These are phyloP conservation scores for Pectinophora gossypiella DNA, from an alignment of 1,140 invertebrate species.

Conservation along the genomic window DNA sequence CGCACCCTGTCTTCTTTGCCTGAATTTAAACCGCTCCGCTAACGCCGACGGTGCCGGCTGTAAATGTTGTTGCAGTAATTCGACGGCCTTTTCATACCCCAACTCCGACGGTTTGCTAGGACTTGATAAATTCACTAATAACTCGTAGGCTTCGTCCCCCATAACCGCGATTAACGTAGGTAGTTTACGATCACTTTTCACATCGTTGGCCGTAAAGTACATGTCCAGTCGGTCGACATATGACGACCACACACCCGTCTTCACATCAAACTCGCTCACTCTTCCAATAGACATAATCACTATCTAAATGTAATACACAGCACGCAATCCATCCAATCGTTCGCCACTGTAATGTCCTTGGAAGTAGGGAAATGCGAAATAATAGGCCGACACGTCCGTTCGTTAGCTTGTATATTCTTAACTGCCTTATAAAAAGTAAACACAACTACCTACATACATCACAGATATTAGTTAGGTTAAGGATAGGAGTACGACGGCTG, in stretches of 20 bases:
- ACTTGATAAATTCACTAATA: slow-evolving; percentile 2
- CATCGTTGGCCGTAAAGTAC: slow-evolving; percentile 6
- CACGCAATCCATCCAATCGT: not conserved
- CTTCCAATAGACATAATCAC: not conserved
- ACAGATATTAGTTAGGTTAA: too few relatives aligned
- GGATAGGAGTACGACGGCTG: too few relatives aligned
- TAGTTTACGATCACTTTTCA: slow-evolving; percentile 1
- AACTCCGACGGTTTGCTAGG: not conserved
- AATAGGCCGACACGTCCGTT: too few relatives aligned
- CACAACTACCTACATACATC: too few relatives aligned
- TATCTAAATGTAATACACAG: not conserved
- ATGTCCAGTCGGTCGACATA: slow-evolving; percentile 2
- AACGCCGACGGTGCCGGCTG: slow-evolving; percentile 5
- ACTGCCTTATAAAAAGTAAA: too few relatives aligned
- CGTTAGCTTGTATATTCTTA: too few relatives aligned
- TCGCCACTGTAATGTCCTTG: not conserved
- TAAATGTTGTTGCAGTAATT: too few relatives aligned
- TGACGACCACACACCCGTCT: not conserved
- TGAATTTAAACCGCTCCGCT: not conserved
- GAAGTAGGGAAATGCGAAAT: too few relatives aligned
- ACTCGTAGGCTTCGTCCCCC: slow-evolving; percentile 7
- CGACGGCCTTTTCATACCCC: not conserved
- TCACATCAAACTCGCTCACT: not conserved
- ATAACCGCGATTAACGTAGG: slow-evolving; percentile 8
- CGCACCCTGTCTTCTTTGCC: not conserved